Base-by-base conservation (phyloP, 2,113 vertebrate species). In the Pangasianodon hypophthalmus region DNA sequence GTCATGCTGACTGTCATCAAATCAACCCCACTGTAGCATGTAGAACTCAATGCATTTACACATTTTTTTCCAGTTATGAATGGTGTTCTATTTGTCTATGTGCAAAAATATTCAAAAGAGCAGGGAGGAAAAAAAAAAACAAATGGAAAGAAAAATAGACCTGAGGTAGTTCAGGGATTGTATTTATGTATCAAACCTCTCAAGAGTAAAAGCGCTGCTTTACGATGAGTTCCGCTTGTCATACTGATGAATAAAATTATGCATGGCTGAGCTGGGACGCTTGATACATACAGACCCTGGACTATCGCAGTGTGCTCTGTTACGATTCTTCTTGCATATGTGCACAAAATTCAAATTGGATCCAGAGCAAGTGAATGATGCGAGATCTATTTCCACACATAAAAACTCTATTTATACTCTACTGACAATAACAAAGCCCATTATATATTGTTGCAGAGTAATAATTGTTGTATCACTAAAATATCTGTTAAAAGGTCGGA, bases 81-180 rank as follows among this genome's bases (percentile, higher is more conserved):
- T 21, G 50, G 24, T 52, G 24, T 58, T 67, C 26, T 62, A 24
- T 41, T 46, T 50, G 52, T 37, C 19, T 48, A 46, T 89, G 88
- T 89, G 84, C 84, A 87, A 86, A 87, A 81, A 86, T 86, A 81
- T 81, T 69, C 7, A 37, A 52, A 85, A 50, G 32, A 85, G 46
- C 79, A 87, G 14, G 37, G 52, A 83, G 19, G 6, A 64, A 58
- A 10, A 84, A 84, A 71, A 46, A 14, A n/a, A 21, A 50, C 5
- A 32, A 4, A 71, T 8, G 21, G 46, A n/a, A 16, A n/a, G 21
- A 67, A 67, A 69, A 52, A 86, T 24, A n/a, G n/a, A 89, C 58
- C 88, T 85, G 88, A 89, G 88, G 69, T 89, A 89, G 83, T 79
- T 89, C 88, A 85, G 88, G 82, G 83, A 58, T 64, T 79, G 83